Conservation (phyloP, 2,797 vertebrate genomes). For the Rousettus madagascariensis region DNA sequence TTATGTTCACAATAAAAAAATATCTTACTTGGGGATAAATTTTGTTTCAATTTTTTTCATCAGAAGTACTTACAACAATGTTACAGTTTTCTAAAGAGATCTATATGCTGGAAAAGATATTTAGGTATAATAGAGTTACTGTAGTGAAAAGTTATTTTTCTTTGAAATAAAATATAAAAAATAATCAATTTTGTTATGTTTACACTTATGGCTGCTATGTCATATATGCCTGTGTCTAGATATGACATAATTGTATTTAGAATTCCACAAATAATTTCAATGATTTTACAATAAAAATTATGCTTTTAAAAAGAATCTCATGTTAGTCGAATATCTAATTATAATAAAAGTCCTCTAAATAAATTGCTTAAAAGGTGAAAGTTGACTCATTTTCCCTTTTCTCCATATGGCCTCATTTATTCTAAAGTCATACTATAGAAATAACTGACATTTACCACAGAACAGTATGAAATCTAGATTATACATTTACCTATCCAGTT, state of each 20-base stretch:
- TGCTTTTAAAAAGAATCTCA: conserved; percentile 13
- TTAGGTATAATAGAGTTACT: neutral
- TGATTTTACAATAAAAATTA: neutral
- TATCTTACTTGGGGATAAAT: conserved; percentile 11
- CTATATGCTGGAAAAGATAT: neutral
- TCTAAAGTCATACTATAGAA: neutral
- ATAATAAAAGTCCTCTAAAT: conserved; percentile 31
- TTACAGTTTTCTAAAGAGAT: conserved; percentile 22
- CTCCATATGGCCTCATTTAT: neutral
- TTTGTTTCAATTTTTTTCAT: conserved; percentile 13
- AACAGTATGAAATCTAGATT: neutral
- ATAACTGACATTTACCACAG: neutral
- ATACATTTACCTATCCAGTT: neutral
- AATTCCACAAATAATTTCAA: conserved; percentile 55
- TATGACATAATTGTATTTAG: neutral
- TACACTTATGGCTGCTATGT: neutral
- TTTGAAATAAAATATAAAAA: conserved; percentile 36
- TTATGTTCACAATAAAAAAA: conserved; percentile 1
- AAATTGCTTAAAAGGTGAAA: conserved; percentile 20
- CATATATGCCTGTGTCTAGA: neutral
- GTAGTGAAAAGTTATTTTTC: conserved; percentile 27
- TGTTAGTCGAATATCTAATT: conserved; percentile 25
- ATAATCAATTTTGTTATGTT: neutral
- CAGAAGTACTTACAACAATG: neutral
- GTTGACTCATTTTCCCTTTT: neutral